Conservation (phyloP, 2,797 vertebrate species). For the Podarcis lilfordi region DNA sequence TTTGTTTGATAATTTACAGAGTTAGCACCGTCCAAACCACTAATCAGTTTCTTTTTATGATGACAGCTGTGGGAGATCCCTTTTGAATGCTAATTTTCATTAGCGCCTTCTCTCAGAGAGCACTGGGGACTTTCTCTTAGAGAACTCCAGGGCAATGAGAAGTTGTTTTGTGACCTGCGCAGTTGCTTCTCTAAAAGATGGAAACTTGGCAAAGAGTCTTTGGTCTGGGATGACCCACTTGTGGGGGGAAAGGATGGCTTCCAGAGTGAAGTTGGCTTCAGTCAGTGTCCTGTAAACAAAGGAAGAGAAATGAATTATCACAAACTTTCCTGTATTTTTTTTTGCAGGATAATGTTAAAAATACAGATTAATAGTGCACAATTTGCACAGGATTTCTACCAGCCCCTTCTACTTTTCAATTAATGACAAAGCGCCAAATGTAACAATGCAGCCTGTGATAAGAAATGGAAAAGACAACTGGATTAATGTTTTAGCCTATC, state of each 20-base stretch:
- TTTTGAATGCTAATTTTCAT: conserved; percentile 81
- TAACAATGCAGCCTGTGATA: conserved; percentile 32
- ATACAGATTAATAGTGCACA: conserved; percentile 40
- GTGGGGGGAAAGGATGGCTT: not conserved
- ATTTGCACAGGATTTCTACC: not conserved
- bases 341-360: conserved; percentile 18
- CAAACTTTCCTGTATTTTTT: conserved; percentile 23
- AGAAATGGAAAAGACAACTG: conserved; percentile 55
- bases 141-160: conserved; percentile 32
- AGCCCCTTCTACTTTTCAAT: conserved; percentile 45
- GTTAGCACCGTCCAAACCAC: conserved; percentile 81
- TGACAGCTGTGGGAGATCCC: conserved; percentile 80
- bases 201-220: not conserved
- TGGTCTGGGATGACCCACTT: not conserved
- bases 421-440: conserved; percentile 30
- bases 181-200: conserved; percentile 26
- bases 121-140: conserved; percentile 48
- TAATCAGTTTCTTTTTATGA: conserved; percentile 84
- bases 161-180: not conserved
- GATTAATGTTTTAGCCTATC: conserved; percentile 51
- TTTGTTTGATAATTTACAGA: conserved; percentile 85
- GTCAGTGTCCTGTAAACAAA: not conserved
- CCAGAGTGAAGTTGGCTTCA: not conserved
- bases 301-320: conserved; percentile 27
- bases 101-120: conserved; percentile 66